Evolutionary conservation across 2,113 vertebrate genomes (phyloP).

Genomic region (Promerops cafer): DNA sequence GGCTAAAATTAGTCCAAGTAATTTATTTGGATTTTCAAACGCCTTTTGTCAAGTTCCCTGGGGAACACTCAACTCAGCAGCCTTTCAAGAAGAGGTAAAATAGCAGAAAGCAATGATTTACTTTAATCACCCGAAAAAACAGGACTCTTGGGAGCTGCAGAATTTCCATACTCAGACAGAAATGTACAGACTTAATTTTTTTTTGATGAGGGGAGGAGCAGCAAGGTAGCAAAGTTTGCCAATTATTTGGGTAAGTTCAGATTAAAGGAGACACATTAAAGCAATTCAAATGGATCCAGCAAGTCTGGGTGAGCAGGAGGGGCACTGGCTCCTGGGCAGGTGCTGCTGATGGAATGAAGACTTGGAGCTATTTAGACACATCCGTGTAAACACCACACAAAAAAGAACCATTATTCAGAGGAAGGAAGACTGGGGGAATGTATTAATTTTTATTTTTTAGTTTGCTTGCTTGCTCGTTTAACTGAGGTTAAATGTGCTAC

Average conservation of each 20-base stretch:
- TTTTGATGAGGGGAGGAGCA: background rate
- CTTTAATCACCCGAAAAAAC: conserved; percentile 5
- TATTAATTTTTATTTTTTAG: background rate
- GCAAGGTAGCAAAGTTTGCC: background rate
- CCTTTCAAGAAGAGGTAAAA: conserved; percentile 16
- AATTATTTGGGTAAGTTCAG: background rate
- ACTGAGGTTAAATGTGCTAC: background rate
- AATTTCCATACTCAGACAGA: background rate
- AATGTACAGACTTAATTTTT: background rate
- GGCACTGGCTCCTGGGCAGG: background rate
- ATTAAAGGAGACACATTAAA: background rate
- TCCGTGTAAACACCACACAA: background rate
- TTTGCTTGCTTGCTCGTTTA: background rate
- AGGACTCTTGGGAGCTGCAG: background rate
- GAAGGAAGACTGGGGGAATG: background rate
- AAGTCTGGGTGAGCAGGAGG: background rate
- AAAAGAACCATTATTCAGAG: background rate
- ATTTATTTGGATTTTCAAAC: conserved; percentile 30
- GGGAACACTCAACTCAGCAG: background rate
- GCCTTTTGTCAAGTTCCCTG: background rate
- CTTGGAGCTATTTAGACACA: background rate
- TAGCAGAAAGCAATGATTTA: background rate
- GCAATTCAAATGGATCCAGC: background rate
- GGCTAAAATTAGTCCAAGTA: conserved; percentile 16
- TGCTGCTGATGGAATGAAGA: background rate